phyloP scores from a whole-genome alignment of 92 coral and sea anemone genomes.

The Ricordea florida region DNA sequence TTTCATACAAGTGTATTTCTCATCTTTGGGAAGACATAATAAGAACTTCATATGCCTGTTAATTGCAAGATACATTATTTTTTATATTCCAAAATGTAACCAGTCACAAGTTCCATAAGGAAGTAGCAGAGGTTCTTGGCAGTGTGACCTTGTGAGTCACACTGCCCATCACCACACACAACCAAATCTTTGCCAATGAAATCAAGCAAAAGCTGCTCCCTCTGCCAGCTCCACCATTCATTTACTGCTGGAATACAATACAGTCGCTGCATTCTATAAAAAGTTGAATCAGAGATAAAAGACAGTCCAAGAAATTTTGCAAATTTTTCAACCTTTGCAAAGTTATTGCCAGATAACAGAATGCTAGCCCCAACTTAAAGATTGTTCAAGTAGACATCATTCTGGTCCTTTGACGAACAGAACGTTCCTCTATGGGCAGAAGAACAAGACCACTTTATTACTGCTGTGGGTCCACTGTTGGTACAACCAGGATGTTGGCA shows the following conservation, averaged over 20 bases:
- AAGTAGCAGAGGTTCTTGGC: constrained; percentile 62
- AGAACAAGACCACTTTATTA: too few relatives aligned
- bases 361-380: constrained; percentile 51
- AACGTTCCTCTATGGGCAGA: too few relatives aligned
- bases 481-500: too few relatives aligned
- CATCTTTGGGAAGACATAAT: too few relatives aligned
- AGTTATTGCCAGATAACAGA: constrained; percentile 52
- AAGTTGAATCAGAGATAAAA: constrained; percentile 40
- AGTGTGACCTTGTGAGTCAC: constrained; percentile 55
- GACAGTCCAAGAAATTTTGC: constrained; percentile 48
- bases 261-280: constrained; percentile 33
- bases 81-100: constrained; percentile 25
- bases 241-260: constrained; percentile 48
- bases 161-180: constrained; percentile 71
- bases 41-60: too few relatives aligned
- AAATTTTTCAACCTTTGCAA: constrained; percentile 17
- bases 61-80: too few relatives aligned
- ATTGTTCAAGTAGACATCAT: constrained; percentile 45
- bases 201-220: constrained; percentile 21
- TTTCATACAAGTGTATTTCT: too few relatives aligned
- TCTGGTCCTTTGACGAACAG: too few relatives aligned
- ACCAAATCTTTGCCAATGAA: constrained; percentile 24
- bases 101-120: constrained; percentile 14
- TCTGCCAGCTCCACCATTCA: constrained; percentile 70
- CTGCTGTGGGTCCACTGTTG: too few relatives aligned